Percentiles rank a stretch among this genome's conserved stretches.
Evolutionary conservation across 2,113 vertebrate species (phyloP).

Genomic region (Chascanopsetta lugubris): DNA sequence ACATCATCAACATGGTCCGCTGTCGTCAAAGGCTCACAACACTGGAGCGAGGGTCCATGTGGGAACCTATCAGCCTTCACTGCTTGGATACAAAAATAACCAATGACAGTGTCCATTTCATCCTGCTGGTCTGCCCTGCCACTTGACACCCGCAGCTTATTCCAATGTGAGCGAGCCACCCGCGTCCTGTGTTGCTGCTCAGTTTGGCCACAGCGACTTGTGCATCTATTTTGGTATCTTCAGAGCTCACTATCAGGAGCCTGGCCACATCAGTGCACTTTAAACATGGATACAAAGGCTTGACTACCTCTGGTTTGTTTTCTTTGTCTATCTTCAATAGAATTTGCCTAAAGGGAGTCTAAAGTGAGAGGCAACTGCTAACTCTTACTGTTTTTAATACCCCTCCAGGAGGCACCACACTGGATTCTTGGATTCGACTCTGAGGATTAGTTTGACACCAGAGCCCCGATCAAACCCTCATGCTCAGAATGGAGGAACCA

Average conservation of each 20-base stretch:
- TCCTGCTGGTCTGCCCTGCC: conserved; percentile 79
- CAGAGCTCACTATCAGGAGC: conserved; percentile 71
- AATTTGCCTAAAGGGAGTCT: conserved; percentile 6
- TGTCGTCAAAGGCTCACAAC: conserved; percentile 48
- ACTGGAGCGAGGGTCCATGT: conserved; percentile 30
- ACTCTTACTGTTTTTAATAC: conserved; percentile 8
- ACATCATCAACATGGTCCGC: conserved; percentile 19
- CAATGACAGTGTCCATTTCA: conserved; percentile 90
- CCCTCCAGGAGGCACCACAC: conserved; percentile 36
- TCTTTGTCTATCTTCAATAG: conserved; percentile 20
- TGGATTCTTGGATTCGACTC: conserved; percentile 31
- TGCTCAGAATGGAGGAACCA: conserved; percentile 57
- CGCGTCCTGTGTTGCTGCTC: conserved; percentile 81
- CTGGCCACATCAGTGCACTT: conserved; percentile 45
- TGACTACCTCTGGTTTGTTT: conserved; percentile 67
- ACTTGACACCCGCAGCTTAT: conserved; percentile 88
- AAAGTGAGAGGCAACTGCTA: not conserved
- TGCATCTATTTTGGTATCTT: conserved; percentile 85
- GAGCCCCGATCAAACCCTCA: not conserved
- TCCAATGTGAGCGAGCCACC: conserved; percentile 81
- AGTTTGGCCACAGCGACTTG: conserved; percentile 82
- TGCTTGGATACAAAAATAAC: conserved; percentile 92
- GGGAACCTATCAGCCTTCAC: conserved; percentile 55
- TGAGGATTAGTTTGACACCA: conserved; percentile 50
- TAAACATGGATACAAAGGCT: conserved; percentile 64